phyloP scores from a whole-genome alignment of 2,888 invertebrate species.

The Cynaeus angustus region DNA sequence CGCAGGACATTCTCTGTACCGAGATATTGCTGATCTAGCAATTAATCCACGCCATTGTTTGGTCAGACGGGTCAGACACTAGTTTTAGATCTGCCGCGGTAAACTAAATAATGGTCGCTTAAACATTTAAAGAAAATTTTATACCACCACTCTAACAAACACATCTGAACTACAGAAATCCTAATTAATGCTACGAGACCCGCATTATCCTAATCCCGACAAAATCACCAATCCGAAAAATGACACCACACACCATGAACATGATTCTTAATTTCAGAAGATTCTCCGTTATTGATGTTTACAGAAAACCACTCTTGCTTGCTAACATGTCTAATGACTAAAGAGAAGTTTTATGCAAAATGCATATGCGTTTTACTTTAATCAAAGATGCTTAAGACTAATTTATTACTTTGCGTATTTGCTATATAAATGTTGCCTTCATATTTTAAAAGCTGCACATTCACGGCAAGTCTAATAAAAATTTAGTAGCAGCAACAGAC shows the following conservation, averaged over 20 bases:
- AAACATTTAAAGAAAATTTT: conserved; percentile 45
- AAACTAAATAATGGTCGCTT: conserved; percentile 48
- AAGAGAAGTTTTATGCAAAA: too few species aligned
- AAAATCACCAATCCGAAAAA: neutral
- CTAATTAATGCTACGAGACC: conserved; percentile 30
- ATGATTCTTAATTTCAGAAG: neutral
- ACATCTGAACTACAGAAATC: conserved; percentile 36
- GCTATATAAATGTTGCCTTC: too few species aligned
- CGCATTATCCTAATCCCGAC: neutral
- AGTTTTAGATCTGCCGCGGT: conserved; percentile 48
- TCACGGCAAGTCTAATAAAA: too few species aligned
- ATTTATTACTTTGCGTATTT: too few species aligned
- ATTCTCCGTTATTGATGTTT: neutral
- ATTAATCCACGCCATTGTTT: conserved; percentile 56
- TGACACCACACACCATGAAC: neutral
- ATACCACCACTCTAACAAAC: conserved; percentile 36
- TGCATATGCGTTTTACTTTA: too few species aligned
- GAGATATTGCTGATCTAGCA: conserved; percentile 54
- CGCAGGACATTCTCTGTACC: conserved; percentile 49
- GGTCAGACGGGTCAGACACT: conserved; percentile 48
- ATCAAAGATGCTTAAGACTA: too few species aligned
- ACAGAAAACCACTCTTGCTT: too few species aligned
- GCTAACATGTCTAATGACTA: too few species aligned
- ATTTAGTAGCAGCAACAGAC: too few species aligned
- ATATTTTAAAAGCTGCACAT: too few species aligned